phyloP scores from a whole-genome alignment of 2,888 invertebrate genomes.

The Chaetogeoica ovagalla region DNA sequence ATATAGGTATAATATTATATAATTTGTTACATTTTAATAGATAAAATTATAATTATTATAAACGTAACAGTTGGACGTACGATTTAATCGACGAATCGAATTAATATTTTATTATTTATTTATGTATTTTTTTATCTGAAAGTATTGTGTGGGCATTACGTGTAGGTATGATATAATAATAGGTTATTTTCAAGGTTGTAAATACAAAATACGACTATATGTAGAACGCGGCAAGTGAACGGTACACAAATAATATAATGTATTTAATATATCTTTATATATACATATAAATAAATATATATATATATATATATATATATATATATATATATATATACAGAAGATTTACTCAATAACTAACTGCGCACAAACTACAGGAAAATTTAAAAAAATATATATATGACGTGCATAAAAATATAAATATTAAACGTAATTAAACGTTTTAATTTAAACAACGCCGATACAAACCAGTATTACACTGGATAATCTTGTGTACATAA shows the following conservation, averaged over 20 bases:
- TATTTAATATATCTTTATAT: background rate
- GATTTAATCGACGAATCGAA: background rate
- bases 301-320: too few species aligned
- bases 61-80: background rate
- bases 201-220: background rate
- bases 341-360: background rate
- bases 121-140: background rate
- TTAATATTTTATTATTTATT: background rate
- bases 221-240: conserved; percentile 3
- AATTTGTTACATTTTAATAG: too few species aligned
- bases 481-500: too few species aligned
- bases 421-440: background rate
- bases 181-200: conserved; percentile 23
- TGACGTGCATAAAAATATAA: background rate
- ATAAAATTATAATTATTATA: background rate
- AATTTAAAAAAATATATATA: background rate
- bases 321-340: background rate
- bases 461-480: too few species aligned
- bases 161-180: background rate
- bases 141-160: background rate
- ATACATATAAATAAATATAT: too few species aligned
- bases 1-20: background rate
- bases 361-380: background rate
- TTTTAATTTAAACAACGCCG: background rate
- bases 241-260: background rate